These are phyloP conservation scores for Pelecanoides urinatrix DNA, from an alignment of 2,113 vertebrate species.

Conservation along the genomic window DNA sequence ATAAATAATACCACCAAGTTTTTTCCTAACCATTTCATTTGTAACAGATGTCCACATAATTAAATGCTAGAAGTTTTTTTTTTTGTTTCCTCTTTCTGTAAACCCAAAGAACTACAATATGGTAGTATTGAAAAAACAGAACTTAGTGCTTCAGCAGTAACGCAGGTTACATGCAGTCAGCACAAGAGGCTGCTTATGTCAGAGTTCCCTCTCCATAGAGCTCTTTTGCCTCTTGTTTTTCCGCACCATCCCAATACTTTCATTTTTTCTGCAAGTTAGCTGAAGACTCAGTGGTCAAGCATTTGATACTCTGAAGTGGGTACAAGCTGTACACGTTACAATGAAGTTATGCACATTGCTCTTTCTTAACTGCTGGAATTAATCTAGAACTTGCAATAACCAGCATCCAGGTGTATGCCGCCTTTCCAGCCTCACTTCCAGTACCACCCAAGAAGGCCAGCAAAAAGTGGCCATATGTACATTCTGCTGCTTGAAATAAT, in stretches of 20 bases:
- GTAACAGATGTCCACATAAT: neutral
- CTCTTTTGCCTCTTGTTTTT: neutral
- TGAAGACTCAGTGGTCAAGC: neutral
- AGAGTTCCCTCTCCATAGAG: neutral
- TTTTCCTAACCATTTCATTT: neutral
- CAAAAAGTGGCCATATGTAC: neutral
- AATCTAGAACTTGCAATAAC: neutral
- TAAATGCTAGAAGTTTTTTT: neutral
- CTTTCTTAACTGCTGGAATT: neutral
- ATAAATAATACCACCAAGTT: neutral
- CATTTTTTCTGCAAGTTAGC: neutral
- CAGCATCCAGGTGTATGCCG: neutral
- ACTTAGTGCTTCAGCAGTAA: neutral
- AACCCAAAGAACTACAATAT: neutral
- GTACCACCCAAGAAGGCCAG: neutral
- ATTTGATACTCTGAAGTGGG: neutral
- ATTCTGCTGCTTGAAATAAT: neutral
- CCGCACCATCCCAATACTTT: neutral
- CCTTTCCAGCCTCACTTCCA: neutral
- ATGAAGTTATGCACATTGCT: neutral
- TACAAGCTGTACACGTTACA: neutral
- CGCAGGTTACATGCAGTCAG: neutral
- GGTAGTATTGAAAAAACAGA: neutral
- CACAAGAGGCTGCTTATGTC: neutral
- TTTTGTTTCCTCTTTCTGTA: neutral